Evolutionary conservation across 1,140 invertebrate species (phyloP), one percentile per base, ranked within the genome.

Genomic region (Leptestheria dahalacensis): DNA sequence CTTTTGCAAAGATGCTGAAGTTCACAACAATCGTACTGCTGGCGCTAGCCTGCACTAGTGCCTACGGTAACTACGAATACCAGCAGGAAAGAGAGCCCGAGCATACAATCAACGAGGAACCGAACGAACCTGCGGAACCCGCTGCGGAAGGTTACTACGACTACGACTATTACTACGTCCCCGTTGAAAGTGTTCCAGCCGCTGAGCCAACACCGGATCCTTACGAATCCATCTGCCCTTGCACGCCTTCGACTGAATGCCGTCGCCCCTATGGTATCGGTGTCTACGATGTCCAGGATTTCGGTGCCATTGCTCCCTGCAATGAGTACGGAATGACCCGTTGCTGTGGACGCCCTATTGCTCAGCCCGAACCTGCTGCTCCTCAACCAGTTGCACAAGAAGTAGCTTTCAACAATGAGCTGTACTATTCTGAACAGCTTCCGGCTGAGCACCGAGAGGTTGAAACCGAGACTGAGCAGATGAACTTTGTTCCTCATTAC

Each of bases 231-330:
- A 56, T 29, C 3, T 56, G 53, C 24, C 53, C 53, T 29, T 56
- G 53, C 28, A 24, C 21, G 21, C 28, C 53, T 2, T 20, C 24
- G 11, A 25, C 21, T 23, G 53, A 56, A 29, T 56, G 53, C 20
- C 1, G 26, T 1, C 53, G 53, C 6, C 53, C 26, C 15, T 60
- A 60, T 18, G 59, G 59, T 18, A 26, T 52, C n/a, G 21, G 46
- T 15, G 50, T 60, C 28, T 60, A 58, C 26, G 59, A 60, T 28
- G 18, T 60, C 0, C 47, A 41, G 28, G 49, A 60, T 26, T 60
- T 57, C 18, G 59, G 59, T 28, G 50, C 26, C 3, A 52, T 60
- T 23, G 15, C 55, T n/a, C 59, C 59, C 9, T 60, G 59, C 59
- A n/a, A 24, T 18, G 26, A 60, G 50, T 56, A 54, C 48, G 50